phyloP scores from a whole-genome alignment of 2,113 vertebrate species.

The Pteruthius melanotis region DNA sequence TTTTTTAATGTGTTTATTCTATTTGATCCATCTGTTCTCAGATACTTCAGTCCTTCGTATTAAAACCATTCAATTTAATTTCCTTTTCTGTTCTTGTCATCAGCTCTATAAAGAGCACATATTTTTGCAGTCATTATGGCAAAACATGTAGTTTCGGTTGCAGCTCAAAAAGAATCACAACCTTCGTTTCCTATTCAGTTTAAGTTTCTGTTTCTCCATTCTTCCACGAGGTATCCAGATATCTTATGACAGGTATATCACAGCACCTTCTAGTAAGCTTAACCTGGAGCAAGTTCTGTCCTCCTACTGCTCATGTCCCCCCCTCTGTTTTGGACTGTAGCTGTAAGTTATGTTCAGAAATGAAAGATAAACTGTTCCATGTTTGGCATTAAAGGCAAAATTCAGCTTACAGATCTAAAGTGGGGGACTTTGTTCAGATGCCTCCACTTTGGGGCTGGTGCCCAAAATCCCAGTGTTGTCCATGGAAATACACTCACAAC shows the following conservation, averaged over 20 bases:
- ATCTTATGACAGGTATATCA: not conserved
- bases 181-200: not conserved
- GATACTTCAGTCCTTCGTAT: not conserved
- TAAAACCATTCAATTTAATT: not conserved
- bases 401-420: not conserved
- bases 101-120: not conserved
- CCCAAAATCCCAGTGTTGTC: accelerated
- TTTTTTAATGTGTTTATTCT: not conserved
- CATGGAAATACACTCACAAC: not conserved
- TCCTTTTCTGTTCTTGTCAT: not conserved
- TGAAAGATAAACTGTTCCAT: not conserved
- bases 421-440: not conserved
- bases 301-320: not conserved
- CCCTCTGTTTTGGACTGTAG: not conserved
- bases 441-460: not conserved
- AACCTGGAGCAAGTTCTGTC: not conserved
- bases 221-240: not conserved
- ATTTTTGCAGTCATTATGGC: not conserved
- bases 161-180: not conserved
- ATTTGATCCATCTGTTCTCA: not conserved
- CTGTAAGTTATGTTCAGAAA: not conserved
- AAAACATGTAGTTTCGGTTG: not conserved
- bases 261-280: not conserved
- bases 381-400: not conserved
- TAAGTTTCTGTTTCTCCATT: not conserved